Percentiles rank a stretch among this genome's conserved stretches.
Conservation (phyloP, 2,888 invertebrate species). For the Biston betularia region DNA sequence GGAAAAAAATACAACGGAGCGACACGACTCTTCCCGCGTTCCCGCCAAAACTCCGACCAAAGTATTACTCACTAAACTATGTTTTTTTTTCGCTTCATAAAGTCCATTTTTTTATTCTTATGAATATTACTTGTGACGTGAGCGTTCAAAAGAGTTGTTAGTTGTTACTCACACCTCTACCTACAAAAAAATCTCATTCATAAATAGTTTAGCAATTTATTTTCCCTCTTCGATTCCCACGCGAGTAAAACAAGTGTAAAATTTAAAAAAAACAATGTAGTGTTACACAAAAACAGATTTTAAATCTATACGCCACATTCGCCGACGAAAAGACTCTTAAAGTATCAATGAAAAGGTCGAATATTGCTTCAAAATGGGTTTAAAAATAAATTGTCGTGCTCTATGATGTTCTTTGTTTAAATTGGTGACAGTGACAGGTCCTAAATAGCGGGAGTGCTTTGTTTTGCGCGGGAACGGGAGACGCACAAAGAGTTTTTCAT, state of each 20-base stretch:
- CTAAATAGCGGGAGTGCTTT: conserved; percentile 45
- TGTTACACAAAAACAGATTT: conserved; percentile 40
- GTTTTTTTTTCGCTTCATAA: not conserved
- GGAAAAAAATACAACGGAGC: too few relatives aligned
- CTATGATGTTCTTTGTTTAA: conserved; percentile 42
- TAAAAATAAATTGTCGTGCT: conserved; percentile 23
- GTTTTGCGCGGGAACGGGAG: conserved; percentile 40
- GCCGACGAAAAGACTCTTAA: not conserved
- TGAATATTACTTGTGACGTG: conserved; percentile 27
- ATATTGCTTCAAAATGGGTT: not conserved
- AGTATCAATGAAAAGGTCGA: conserved; percentile 2
- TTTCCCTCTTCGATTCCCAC: conserved; percentile 41
- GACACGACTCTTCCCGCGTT: too few relatives aligned
- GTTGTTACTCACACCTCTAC: conserved; percentile 28
- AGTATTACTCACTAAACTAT: too few relatives aligned
- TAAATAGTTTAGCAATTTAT: conserved; percentile 27
- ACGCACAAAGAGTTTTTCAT: conserved; percentile 19
- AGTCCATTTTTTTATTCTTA: not conserved
- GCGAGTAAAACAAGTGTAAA: conserved; percentile 39
- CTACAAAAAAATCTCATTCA: conserved; percentile 39
- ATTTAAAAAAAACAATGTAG: conserved; percentile 19
- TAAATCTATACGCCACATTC: conserved; percentile 33
- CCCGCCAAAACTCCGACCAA: too few relatives aligned
- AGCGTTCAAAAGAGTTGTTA: conserved; percentile 34
- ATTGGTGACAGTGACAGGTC: conserved; percentile 46